Conservation (phyloP, 2,113 vertebrate species). For the Zosterops pallidus region DNA sequence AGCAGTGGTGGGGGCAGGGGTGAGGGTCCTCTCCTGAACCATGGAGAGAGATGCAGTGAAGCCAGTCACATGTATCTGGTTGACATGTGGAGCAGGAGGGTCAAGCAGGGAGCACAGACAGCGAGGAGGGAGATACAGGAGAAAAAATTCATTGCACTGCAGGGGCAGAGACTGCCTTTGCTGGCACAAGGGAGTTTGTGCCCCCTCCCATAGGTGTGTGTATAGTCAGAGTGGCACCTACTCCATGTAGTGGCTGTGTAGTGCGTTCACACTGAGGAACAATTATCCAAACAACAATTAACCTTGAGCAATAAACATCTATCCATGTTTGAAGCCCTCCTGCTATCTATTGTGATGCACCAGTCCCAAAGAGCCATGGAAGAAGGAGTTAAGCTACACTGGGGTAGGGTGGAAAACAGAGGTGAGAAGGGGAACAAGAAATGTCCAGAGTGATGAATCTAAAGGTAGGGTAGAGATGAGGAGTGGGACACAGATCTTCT, state of each 20-base stretch:
- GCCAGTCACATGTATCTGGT: background rate
- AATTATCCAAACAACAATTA: background rate
- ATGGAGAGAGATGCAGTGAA: background rate
- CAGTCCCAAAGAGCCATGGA: background rate
- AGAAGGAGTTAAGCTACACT: background rate
- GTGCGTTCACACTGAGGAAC: background rate
- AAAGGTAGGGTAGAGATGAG: background rate
- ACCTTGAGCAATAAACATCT: background rate
- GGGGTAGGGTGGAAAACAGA: background rate
- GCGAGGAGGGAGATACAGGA: rapidly evolving
- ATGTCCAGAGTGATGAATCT: background rate
- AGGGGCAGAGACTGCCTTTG: background rate
- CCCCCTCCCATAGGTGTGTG: background rate
- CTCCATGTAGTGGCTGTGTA: background rate
- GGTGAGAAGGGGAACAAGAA: background rate
- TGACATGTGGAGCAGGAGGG: background rate
- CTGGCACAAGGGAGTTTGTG: background rate
- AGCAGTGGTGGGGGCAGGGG: rapidly evolving
- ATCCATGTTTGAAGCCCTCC: background rate
- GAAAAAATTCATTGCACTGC: background rate
- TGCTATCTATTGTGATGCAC: background rate
- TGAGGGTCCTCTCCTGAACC: background rate
- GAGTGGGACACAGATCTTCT: background rate
- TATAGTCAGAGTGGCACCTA: background rate
- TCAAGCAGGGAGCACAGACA: background rate